Conservation (phyloP, 2,113 vertebrate genomes). For the Pedetes capensis region DNA sequence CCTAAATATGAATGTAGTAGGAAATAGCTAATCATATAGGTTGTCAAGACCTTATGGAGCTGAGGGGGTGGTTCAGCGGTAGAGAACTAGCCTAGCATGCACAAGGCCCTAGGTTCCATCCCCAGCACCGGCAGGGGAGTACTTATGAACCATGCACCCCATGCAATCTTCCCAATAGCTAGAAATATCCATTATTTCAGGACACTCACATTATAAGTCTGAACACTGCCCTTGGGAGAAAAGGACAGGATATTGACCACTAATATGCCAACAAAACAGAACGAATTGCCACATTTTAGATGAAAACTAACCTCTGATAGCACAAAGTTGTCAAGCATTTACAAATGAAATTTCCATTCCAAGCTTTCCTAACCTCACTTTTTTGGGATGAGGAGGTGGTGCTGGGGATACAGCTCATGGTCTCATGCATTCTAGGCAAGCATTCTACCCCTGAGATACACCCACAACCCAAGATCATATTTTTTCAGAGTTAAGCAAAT, state of each 20-base stretch:
- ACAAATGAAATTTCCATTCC: constrained; percentile 47
- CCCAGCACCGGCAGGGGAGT: not conserved
- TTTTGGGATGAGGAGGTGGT: too few species aligned
- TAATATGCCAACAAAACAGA: not conserved
- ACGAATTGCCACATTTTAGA: not conserved
- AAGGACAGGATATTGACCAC: accelerated
- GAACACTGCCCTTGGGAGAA: not conserved
- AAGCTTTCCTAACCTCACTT: not conserved
- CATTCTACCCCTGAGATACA: not conserved
- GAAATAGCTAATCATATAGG: constrained; percentile 3
- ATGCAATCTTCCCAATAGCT: not conserved
- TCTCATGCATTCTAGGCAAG: too few species aligned
- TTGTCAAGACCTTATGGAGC: not conserved
- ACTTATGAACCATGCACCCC: not conserved
- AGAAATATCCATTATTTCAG: not conserved
- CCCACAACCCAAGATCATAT: not conserved
- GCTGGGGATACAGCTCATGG: too few species aligned
- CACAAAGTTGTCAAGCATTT: not conserved
- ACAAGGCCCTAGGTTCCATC: not conserved
- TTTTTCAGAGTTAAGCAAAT: not conserved
- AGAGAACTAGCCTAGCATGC: not conserved
- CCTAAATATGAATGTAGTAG: not conserved
- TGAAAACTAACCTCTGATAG: constrained; percentile 20
- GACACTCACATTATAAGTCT: accelerated
- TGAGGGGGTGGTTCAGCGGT: not conserved